These are phyloP conservation scores for Haplotaxodon microlepis DNA, from an alignment of 2,113 vertebrate genomes.

Conservation along the genomic window DNA sequence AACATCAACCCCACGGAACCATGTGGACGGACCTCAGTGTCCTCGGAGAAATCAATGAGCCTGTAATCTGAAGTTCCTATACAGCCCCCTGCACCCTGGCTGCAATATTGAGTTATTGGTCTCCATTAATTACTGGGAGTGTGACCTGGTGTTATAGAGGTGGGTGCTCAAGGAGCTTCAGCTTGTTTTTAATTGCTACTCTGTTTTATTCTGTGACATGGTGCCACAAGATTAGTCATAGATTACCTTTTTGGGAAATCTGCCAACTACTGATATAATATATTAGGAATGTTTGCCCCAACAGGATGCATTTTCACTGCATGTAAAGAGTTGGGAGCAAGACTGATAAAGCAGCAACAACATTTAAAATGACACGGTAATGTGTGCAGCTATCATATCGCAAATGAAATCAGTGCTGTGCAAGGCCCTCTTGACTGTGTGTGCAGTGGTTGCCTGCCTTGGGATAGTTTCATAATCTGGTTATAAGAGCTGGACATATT, in stretches of 20 bases:
- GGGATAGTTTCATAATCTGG: not conserved
- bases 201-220: not conserved
- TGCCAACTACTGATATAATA: not conserved
- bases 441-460: not conserved
- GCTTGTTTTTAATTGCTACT: not conserved
- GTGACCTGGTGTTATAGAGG: constrained; percentile 20
- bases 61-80: constrained; percentile 46
- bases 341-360: not conserved
- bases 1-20: not conserved
- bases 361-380: not conserved
- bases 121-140: constrained; percentile 40
- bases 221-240: not conserved
- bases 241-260: not conserved
- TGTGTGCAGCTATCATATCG: not conserved
- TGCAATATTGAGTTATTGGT: constrained; percentile 45
- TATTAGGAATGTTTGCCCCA: not conserved
- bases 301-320: not conserved
- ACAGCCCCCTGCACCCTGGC: not conserved
- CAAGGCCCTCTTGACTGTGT: not conserved
- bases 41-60: constrained; percentile 50
- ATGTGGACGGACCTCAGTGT: not conserved
- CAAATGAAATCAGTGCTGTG: not conserved
- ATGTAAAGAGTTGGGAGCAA: not conserved
- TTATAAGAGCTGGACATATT: not conserved
- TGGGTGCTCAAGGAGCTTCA: not conserved